A percentile compares a stretch with the other conserved stretches of the same genome.
phyloP scores from a whole-genome alignment of 2,797 vertebrate species.

The Podarcis lilfordi region DNA sequence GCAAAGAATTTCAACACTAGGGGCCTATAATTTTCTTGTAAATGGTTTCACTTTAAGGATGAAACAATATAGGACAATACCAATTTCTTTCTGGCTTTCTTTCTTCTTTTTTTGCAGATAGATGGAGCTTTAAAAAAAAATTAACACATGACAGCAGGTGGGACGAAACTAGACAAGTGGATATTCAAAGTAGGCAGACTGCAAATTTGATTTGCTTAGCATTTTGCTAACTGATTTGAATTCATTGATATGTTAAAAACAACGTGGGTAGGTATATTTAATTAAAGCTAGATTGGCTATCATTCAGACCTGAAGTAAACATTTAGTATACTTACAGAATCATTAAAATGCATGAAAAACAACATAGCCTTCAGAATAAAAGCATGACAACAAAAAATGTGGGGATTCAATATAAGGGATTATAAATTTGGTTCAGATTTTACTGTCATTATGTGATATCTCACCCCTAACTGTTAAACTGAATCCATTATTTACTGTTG shows the following conservation, averaged over 20 bases:
- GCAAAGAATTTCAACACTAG: constrained; percentile 94
- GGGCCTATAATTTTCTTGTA: constrained; percentile 97
- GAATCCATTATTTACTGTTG: constrained; percentile 58
- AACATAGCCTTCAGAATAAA: constrained; percentile 59
- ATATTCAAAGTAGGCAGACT: constrained; percentile 85
- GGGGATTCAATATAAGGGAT: constrained; percentile 21
- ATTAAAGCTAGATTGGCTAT: constrained; percentile 76
- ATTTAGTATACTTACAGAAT: constrained; percentile 66
- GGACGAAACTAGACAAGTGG: constrained; percentile 85
- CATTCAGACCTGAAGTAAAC: constrained; percentile 68
- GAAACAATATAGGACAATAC: constrained; percentile 92
- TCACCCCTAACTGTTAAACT: constrained; percentile 38
- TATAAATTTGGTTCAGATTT: constrained; percentile 52
- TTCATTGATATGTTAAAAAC: constrained; percentile 81
- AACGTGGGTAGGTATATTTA: constrained; percentile 80
- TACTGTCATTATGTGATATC: constrained; percentile 55
- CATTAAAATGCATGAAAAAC: constrained; percentile 68
- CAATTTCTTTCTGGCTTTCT: constrained; percentile 81
- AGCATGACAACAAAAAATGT: constrained; percentile 32
- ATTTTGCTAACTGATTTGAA: constrained; percentile 87
- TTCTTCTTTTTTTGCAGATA: constrained; percentile 80
- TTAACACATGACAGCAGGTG: constrained; percentile 95
- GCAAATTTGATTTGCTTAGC: constrained; percentile 86
- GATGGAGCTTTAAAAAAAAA: constrained; percentile 88
- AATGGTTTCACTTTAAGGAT: constrained; percentile 95